Conservation (phyloP, 1,140 invertebrate genomes). For the Latrodectus geometricus region DNA sequence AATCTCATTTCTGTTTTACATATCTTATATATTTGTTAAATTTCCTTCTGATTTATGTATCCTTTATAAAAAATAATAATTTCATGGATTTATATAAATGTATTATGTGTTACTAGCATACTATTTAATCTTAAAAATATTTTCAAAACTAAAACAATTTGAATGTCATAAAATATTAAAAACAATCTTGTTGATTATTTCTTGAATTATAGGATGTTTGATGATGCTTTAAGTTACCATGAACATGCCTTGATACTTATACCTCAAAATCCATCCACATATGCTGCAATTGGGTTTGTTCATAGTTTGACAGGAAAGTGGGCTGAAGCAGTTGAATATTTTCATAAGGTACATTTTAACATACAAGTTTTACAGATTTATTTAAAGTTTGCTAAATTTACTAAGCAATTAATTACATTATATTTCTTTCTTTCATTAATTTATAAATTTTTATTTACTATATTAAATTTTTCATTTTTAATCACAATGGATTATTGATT, state of each 20-base stretch:
- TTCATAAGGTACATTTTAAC: conserved; percentile 78
- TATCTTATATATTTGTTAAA: conserved; percentile 62
- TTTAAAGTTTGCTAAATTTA: conserved; percentile 1
- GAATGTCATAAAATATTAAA: no score
- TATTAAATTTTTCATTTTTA: no score
- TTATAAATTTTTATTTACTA: no score
- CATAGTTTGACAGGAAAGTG: conserved; percentile 83
- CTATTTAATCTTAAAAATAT: no score
- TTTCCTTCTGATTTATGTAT: no score
- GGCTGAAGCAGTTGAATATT: conserved; percentile 85
- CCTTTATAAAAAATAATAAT: no score
- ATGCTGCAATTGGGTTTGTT: conserved; percentile 88
- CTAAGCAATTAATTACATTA: neutral
- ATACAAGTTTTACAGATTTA: neutral
- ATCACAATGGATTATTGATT: no score
- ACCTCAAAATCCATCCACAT: conserved; percentile 84
- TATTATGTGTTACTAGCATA: no score
- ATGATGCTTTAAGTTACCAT: conserved; percentile 87
- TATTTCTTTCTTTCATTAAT: no score
- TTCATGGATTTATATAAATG: no score
- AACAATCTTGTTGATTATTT: no score
- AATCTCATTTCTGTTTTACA: neutral
- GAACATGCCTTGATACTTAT: conserved; percentile 86
- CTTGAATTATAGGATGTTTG: conserved; percentile 77
- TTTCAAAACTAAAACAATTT: no score